phyloP scores from a whole-genome alignment of 2,797 vertebrate genomes.

The Poecilia gillii region DNA sequence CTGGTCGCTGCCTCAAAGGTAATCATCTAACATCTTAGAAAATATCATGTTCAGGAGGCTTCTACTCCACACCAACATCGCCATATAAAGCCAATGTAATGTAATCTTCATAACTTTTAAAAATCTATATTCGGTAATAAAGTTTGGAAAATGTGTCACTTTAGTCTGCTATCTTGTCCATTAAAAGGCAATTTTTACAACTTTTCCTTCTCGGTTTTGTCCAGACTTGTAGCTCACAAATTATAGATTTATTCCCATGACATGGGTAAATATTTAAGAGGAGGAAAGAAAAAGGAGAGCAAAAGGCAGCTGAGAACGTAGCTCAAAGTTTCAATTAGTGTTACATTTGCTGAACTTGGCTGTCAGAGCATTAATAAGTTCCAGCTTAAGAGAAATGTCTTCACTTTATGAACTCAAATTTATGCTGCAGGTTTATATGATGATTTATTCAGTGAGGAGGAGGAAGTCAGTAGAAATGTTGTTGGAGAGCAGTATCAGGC shows the following conservation, averaged over 20 bases:
- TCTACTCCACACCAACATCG: not conserved
- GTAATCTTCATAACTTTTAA: not conserved
- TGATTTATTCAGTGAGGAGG: no score
- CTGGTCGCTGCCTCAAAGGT: constrained; percentile 99
- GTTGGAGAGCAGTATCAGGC: not conserved
- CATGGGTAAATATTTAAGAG: not conserved
- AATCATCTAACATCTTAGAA: not conserved
- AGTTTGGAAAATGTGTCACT: not conserved
- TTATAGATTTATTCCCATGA: not conserved
- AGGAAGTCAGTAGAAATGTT: not conserved
- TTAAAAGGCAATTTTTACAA: not conserved
- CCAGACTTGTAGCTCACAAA: not conserved
- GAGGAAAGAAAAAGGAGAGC: no score
- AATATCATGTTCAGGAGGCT: not conserved
- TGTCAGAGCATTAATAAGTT: not conserved
- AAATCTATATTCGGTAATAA: not conserved
- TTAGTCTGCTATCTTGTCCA: not conserved
- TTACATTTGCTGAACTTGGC: not conserved
- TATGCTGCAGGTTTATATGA: not conserved
- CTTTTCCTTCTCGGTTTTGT: not conserved
- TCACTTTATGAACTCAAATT: not conserved
- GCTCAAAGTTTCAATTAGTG: not conserved
- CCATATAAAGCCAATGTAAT: not conserved
- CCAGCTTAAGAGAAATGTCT: not conserved
- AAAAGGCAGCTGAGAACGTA: not conserved